Conservation (phyloP, 2,888 invertebrate genomes). For the Drosophila bunnanda region DNA sequence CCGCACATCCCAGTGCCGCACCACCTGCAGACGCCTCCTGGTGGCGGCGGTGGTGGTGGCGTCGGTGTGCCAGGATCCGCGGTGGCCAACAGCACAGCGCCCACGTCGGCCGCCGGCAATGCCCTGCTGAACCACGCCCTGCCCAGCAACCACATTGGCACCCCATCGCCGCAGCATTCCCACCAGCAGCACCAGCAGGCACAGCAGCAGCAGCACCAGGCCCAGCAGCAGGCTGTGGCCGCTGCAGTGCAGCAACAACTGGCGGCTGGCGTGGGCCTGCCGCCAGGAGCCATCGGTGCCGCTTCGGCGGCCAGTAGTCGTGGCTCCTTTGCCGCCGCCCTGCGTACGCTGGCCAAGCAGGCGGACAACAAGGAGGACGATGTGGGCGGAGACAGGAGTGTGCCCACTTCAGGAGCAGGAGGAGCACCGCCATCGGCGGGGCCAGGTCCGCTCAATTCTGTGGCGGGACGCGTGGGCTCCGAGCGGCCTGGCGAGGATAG, state of each 20-base stretch:
- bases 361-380: slow-evolving; percentile 91
- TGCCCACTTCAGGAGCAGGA: slow-evolving; percentile 56
- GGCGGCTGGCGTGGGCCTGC: slow-evolving; percentile 68
- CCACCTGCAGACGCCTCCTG: slow-evolving; percentile 83
- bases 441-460: slow-evolving; percentile 56
- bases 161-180: slow-evolving; percentile 78
- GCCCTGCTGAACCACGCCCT: slow-evolving; percentile 79
- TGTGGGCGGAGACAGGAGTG: slow-evolving; percentile 72
- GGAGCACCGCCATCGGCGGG: slow-evolving; percentile 32
- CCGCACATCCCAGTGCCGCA: slow-evolving; percentile 83
- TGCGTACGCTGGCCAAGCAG: slow-evolving; percentile 95
- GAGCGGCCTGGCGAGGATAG: slow-evolving; percentile 74
- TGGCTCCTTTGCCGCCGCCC: slow-evolving; percentile 95
- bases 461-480: slow-evolving; percentile 81
- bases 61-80: slow-evolving; percentile 41
- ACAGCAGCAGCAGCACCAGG: slow-evolving; percentile 77
- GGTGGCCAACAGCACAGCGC: slow-evolving; percentile 62
- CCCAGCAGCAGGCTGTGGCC: slow-evolving; percentile 81
- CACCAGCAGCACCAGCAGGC: slow-evolving; percentile 72
- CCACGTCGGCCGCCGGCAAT: slow-evolving; percentile 53
- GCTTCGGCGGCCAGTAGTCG: slow-evolving; percentile 86
- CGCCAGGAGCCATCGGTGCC: slow-evolving; percentile 73
- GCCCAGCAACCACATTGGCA: slow-evolving; percentile 81
- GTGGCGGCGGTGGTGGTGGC: slow-evolving; percentile 44
- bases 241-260: slow-evolving; percentile 80